Evolutionary conservation across 2,797 vertebrate genomes (phyloP).

Genomic region (Mastacembelus armatus): DNA sequence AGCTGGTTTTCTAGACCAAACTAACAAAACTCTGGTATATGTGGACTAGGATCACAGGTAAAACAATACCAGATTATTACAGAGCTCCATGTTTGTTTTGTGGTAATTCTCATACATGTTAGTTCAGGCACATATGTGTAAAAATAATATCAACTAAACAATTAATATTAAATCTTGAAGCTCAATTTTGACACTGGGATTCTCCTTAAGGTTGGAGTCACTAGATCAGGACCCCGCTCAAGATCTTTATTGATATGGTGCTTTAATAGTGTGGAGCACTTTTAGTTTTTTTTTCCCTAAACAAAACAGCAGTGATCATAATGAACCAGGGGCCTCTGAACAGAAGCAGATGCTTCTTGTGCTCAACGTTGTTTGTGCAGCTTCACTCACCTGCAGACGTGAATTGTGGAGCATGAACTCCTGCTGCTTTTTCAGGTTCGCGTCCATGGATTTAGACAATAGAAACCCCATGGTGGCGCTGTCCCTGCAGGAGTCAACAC

Average conservation of each 20-base stretch:
- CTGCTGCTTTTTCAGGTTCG: slow-evolving; percentile 86
- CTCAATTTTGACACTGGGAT: no score
- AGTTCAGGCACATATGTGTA: not conserved
- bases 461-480: slow-evolving; percentile 80
- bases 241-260: not conserved
- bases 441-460: slow-evolving; percentile 87
- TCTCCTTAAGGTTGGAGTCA: no score
- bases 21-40: not conserved
- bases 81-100: not conserved
- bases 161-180: no score
- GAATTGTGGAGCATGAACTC: slow-evolving; percentile 88
- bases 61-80: not conserved
- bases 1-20: not conserved
- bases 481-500: not conserved
- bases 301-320: no score
- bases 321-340: no score
- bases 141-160: no score
- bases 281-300: no score
- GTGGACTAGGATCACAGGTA: not conserved
- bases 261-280: no score
- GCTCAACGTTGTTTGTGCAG: not conserved
- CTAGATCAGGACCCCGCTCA: not conserved
- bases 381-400: slow-evolving; percentile 85
- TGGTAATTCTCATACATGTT: not conserved
- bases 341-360: no score